Percentiles rank a stretch among this genome's conserved stretches.
Evolutionary conservation across 2,113 vertebrate species (phyloP).

Genomic region (Zeus faber): DNA sequence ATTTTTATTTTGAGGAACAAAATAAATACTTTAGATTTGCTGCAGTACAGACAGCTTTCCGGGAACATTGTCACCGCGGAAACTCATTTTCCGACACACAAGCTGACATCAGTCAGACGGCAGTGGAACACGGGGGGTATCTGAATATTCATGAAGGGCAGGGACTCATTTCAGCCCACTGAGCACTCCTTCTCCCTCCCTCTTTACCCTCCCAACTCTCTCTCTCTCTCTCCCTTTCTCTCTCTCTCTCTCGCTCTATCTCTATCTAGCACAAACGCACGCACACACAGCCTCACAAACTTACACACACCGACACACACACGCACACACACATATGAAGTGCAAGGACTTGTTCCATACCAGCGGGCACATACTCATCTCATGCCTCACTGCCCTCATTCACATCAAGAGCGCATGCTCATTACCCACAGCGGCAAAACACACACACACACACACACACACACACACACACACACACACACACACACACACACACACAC

Average conservation of each 20-base stretch:
- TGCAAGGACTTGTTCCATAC: constrained; percentile 70
- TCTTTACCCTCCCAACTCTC: background rate
- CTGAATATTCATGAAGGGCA: constrained; percentile 75
- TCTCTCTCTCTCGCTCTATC: background rate
- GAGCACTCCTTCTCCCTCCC: constrained; percentile 50
- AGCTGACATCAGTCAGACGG: constrained; percentile 66
- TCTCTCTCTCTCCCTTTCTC: background rate
- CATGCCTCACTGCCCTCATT: constrained; percentile 70
- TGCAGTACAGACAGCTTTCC: constrained; percentile 37
- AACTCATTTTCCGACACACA: constrained; percentile 67
- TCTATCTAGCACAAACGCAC: background rate
- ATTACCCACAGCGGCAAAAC: constrained; percentile 62
- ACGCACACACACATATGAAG: constrained; percentile 49
- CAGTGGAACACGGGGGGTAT: constrained; percentile 53
- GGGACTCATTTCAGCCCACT: constrained; percentile 67
- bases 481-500: constrained; percentile 9
- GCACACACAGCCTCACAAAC: constrained; percentile 19
- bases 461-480: constrained; percentile 26
- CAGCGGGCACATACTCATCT: constrained; percentile 71
- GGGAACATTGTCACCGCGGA: constrained; percentile 51
- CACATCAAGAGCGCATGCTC: constrained; percentile 69
- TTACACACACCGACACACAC: constrained; percentile 30
- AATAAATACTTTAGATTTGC: too few species aligned
- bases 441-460: constrained; percentile 39
- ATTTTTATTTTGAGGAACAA: too few species aligned